Evolutionary conservation across 2,888 invertebrate genomes (phyloP).

Genomic region (Drosophila helvetica): DNA sequence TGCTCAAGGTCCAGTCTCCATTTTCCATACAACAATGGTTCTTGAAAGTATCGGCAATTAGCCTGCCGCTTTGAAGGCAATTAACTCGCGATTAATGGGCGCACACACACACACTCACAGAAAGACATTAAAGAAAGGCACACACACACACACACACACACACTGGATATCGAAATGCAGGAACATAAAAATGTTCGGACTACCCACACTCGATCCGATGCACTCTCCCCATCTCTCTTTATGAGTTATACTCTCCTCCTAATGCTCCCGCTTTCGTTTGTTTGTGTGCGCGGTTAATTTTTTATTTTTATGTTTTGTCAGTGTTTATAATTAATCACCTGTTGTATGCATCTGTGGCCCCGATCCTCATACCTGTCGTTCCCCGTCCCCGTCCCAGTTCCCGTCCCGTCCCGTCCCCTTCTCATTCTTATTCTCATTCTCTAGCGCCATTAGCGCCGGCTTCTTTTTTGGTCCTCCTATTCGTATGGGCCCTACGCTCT

Average conservation of each 20-base stretch:
- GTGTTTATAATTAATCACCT: conserved; percentile 81
- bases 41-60: conserved; percentile 65
- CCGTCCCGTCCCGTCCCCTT: neutral
- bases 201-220: conserved; percentile 49
- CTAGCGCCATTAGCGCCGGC: conserved; percentile 78
- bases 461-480: conserved; percentile 40
- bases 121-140: conserved; percentile 1
- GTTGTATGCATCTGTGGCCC: conserved; percentile 61
- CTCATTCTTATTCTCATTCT: conserved; percentile 7
- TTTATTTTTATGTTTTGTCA: conserved; percentile 80
- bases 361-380: neutral
- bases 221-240: conserved; percentile 12
- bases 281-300: conserved; percentile 72
- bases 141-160: neutral
- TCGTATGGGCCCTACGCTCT: conserved; percentile 12
- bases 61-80: conserved; percentile 77
- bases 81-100: conserved; percentile 76
- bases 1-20: neutral
- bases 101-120: conserved; percentile 40
- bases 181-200: conserved; percentile 68
- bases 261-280: conserved; percentile 30
- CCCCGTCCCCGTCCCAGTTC: neutral
- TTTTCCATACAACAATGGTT: conserved; percentile 28
- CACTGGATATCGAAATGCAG: conserved; percentile 34
- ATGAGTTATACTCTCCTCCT: neutral